Percentiles rank a stretch among this genome's conserved stretches.
phyloP scores from a whole-genome alignment of 2,113 vertebrate species.

The Thinocorus orbignyianus region DNA sequence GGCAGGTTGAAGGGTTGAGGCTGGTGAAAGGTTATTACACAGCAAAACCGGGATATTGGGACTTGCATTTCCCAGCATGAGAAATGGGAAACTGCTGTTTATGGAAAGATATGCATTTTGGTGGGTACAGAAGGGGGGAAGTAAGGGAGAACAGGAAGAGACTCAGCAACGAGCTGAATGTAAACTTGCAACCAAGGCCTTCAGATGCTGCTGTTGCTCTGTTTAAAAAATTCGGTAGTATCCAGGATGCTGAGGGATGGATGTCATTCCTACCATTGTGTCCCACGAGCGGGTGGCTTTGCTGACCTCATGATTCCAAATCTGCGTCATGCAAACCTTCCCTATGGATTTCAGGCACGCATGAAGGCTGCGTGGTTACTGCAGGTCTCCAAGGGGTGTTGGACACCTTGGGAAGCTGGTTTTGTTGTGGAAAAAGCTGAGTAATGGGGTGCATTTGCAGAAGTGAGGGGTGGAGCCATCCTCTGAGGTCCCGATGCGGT shows the following conservation, averaged over 20 bases:
- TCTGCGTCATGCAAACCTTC: too few species aligned
- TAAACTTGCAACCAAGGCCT: neutral
- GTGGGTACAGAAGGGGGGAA: neutral
- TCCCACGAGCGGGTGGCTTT: neutral
- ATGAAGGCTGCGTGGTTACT: neutral
- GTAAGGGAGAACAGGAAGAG: neutral
- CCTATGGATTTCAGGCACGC: neutral
- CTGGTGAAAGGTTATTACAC: neutral
- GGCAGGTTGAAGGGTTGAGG: neutral
- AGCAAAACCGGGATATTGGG: neutral
- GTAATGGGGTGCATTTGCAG: neutral
- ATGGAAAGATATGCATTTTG: rapidly evolving
- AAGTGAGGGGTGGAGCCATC: neutral
- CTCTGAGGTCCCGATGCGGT: neutral
- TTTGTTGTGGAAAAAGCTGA: rapidly evolving
- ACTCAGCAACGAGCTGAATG: rapidly evolving
- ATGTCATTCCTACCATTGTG: neutral
- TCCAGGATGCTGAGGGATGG: neutral
- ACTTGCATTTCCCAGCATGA: neutral
- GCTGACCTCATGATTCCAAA: rapidly evolving
- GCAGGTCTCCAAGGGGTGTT: rapidly evolving
- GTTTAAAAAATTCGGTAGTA: neutral
- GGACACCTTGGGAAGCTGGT: neutral
- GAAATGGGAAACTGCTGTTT: rapidly evolving
- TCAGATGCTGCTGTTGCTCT: neutral